Evolutionary conservation across 2,113 vertebrate genomes (phyloP).

Genomic region (Sander vitreus): DNA sequence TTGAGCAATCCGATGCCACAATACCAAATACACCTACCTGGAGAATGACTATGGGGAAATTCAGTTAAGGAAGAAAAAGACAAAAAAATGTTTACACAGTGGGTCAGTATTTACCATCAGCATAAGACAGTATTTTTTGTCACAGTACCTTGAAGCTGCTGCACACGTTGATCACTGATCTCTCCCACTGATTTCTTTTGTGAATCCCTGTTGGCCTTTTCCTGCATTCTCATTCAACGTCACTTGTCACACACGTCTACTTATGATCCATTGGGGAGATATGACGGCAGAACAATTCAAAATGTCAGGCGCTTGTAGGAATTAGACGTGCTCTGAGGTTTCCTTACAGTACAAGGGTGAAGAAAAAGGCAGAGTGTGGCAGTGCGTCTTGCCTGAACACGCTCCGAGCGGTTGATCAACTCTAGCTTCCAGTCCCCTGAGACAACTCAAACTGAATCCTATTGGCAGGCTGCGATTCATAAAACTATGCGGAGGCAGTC

Average conservation of each 20-base stretch:
- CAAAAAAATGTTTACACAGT: background rate
- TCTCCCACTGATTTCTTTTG: background rate
- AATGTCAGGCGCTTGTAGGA: background rate
- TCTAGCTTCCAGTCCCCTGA: conserved; percentile 31
- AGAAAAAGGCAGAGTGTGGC: conserved; percentile 32
- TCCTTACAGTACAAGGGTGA: conserved; percentile 2
- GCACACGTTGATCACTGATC: conserved; percentile 5
- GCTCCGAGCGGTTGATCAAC: conserved; percentile 36
- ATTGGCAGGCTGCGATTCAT: conserved; percentile 14
- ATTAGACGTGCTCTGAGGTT: background rate
- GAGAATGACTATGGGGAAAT: background rate
- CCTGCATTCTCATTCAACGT: conserved; percentile 52
- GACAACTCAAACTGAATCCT: background rate
- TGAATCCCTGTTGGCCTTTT: conserved; percentile 4
- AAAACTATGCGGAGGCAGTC: background rate
- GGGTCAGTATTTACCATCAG: background rate
- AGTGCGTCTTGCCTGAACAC: conserved; percentile 58
- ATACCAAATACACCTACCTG: background rate
- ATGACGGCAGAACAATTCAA: background rate
- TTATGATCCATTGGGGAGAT: conserved; percentile 10
- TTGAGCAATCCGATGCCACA: conserved; percentile 11
- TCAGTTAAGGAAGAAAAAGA: background rate
- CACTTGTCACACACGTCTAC: conserved; percentile 3
- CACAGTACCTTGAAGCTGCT: conserved; percentile 59
- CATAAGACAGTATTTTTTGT: background rate